Base-by-base conservation (phyloP, 2,797 vertebrate genomes). In the Limosa lapponica region DNA sequence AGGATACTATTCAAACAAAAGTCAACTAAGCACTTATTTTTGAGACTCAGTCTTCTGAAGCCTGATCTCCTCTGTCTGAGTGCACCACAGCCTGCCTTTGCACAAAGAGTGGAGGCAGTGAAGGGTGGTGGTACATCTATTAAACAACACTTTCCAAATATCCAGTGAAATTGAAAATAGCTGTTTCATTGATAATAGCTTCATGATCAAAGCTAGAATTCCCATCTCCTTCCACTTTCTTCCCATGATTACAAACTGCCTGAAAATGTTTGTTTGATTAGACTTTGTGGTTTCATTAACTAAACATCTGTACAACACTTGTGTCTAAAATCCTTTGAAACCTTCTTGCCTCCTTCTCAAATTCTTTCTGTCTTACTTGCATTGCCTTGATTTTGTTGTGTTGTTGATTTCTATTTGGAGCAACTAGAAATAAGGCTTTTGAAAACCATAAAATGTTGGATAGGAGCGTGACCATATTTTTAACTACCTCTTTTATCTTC, bases 271-370 rank as follows among this genome's bases (percentile, higher is more conserved):
- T 91, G 80, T 95, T 96, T 97, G 86, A 89, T 95, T 93, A 90
- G 78, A 73, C 41, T 77, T 90, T 61, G 88, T 90, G 93, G 90
- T 92, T 95, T 96, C 61, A 64, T 90, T 95, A 90, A 73, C 81
- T 87, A 85, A 96, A 94, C 95, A 95, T 95, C 95, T 97, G 96
- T 89, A 87, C 58, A 92, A 84, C 95, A 96, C 81, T 96, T 96
- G 95, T 44, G 46, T 82, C 39, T 92, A 71, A 95, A 95, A 80
- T 74, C 59, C 88, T 95, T 93, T 95, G 90, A 95, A 93, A 89
- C 32, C 37, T 77, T 67, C 19, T 79, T 13, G 20, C 28, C 28
- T 93, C 37, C n/a, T 36, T 89, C 84, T 75, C 74, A 82, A 17
- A 64, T 80, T 70, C 69, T 71, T 81, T 72, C 49, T 83, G 23